Percentiles rank a stretch among this genome's conserved stretches.
phyloP scores from a whole-genome alignment of 1,140 invertebrate genomes.

The Uloborus diversus region DNA sequence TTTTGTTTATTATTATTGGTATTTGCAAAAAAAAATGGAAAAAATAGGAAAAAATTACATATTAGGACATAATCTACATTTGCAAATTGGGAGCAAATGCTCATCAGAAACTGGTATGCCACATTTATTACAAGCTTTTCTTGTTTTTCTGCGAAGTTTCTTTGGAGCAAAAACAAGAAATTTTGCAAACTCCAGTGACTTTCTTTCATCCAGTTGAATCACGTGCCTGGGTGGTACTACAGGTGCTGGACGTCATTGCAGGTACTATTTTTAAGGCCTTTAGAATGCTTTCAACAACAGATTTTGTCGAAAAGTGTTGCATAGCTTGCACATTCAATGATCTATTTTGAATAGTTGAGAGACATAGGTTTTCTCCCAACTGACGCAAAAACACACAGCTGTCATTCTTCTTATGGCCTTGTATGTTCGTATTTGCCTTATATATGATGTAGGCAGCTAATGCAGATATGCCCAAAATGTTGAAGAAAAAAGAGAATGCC shows the following conservation, averaged over 20 bases:
- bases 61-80: neutral
- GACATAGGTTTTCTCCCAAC: neutral
- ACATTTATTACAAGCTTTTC: neutral
- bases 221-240: neutral
- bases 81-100: neutral
- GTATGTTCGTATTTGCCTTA: neutral
- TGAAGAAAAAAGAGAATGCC: too few relatives aligned
- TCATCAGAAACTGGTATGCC: neutral
- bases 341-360: neutral
- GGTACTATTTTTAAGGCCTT: neutral
- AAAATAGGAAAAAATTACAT: too few relatives aligned
- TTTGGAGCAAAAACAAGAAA: neutral
- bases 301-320: neutral
- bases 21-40: too few relatives aligned
- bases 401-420: neutral
- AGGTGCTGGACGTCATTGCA: neutral
- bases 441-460: neutral
- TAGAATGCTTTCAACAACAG: neutral
- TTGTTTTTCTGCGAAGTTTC: neutral
- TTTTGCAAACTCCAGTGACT: neutral
- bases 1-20: too few relatives aligned
- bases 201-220: neutral
- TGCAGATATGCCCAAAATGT: too few relatives aligned
- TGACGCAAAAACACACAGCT: neutral
- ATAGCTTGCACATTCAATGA: neutral